A percentile compares a stretch with the other conserved stretches of the same genome.
Conservation (phyloP, 2,888 invertebrate species). For the Trachelus troglodyta region DNA sequence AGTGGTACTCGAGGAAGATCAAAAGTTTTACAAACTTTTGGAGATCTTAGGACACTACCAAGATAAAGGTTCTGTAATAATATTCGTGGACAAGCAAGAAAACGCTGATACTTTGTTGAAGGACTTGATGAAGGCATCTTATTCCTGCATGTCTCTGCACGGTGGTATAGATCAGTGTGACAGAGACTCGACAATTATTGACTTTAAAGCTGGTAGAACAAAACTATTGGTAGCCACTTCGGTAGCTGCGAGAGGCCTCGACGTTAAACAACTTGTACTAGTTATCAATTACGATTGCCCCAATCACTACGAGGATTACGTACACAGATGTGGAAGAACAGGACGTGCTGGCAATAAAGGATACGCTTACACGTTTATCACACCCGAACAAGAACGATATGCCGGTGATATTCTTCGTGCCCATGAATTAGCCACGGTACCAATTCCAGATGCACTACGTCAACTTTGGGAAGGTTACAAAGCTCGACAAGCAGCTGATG, state of each 20-base stretch:
- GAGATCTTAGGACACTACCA: slow-evolving; percentile 97
- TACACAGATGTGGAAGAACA: slow-evolving; percentile 94
- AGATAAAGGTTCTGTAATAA: slow-evolving; percentile 91
- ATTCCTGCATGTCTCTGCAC: slow-evolving; percentile 96
- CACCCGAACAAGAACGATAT: slow-evolving; percentile 93
- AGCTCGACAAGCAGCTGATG: slow-evolving; percentile 88
- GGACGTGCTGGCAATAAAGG: slow-evolving; percentile 96
- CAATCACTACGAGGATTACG: slow-evolving; percentile 99
- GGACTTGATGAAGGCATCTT: slow-evolving; percentile 95
- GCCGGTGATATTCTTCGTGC: slow-evolving; percentile 94
- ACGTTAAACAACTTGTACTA: slow-evolving; percentile 96
- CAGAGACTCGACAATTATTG: slow-evolving; percentile 95
- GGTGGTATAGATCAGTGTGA: slow-evolving; percentile 99
- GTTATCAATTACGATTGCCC: slow-evolving; percentile 99
- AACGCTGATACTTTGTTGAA: slow-evolving; percentile 93
- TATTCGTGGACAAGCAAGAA: slow-evolving; percentile 99
- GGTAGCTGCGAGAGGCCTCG: slow-evolving; percentile 97
- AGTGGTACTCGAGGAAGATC: slow-evolving; percentile 93
- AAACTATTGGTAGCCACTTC: slow-evolving; percentile 96
- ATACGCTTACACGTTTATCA: slow-evolving; percentile 96
- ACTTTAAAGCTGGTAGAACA: slow-evolving; percentile 96
- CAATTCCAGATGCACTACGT: slow-evolving; percentile 82
- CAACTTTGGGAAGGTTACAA: slow-evolving; percentile 91
- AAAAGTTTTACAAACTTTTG: slow-evolving; percentile 96
- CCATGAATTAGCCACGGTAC: slow-evolving; percentile 83